Evolutionary conservation across 2,797 vertebrate genomes (phyloP).

Genomic region (Onychomys torridus): DNA sequence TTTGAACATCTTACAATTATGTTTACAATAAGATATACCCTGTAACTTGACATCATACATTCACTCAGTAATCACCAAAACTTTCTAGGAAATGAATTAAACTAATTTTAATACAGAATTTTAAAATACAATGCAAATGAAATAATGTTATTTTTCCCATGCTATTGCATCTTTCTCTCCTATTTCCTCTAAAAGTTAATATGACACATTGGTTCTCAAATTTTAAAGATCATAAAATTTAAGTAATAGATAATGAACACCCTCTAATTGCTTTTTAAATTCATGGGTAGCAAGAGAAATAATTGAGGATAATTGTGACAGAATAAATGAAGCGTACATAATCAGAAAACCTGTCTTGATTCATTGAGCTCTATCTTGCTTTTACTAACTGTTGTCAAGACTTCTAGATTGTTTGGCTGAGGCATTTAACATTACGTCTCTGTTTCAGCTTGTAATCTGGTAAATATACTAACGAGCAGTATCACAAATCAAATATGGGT

Average conservation of each 20-base stretch:
- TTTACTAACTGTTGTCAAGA: constrained; percentile 36
- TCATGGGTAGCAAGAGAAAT: constrained; percentile 8
- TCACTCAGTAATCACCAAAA: background rate
- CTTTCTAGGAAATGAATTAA: constrained; percentile 28
- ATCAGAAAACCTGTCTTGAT: constrained; percentile 2
- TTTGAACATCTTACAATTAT: constrained; percentile 4
- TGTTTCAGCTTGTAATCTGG: constrained; percentile 13
- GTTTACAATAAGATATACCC: constrained; percentile 41
- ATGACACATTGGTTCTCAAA: background rate
- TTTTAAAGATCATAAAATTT: constrained; percentile 53
- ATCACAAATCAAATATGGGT: background rate
- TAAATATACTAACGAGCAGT: constrained; percentile 16
- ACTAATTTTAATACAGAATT: constrained; percentile 19
- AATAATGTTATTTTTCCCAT: constrained; percentile 17
- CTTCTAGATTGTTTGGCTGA: constrained; percentile 26
- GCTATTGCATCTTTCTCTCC: background rate
- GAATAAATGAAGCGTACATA: constrained; percentile 6
- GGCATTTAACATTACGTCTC: constrained; percentile 8
- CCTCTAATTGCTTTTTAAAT: background rate
- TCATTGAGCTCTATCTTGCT: background rate
- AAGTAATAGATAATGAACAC: background rate
- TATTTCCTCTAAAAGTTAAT: constrained; percentile 48
- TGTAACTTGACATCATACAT: background rate
- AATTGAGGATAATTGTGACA: background rate
- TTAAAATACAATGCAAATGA: background rate